Base-by-base conservation (phyloP, 2,888 invertebrate species). In the Andrena marginata region DNA sequence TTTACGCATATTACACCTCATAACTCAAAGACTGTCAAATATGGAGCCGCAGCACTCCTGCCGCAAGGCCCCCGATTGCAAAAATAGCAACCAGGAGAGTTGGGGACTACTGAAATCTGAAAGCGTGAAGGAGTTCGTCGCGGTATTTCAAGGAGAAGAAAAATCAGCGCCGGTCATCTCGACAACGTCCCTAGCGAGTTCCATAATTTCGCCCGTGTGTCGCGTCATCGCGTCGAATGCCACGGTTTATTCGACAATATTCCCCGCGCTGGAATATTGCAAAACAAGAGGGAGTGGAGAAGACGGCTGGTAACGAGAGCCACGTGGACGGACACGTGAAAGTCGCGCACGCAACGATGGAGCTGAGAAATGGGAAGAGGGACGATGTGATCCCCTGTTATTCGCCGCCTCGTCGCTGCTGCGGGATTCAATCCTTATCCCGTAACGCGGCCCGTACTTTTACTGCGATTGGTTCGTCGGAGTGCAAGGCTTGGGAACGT, bases 251-350 rank as follows among this genome's bases (percentile, higher is more conserved):
- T 3, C 56, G 31, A 20, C 13, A 48, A 33, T 59, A 68, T 60
- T 33, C 59, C 23, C 33, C 1, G 13, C 26, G 1, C 10, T 16
- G 23, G 23, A 60, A 74, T 59, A 59, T 67, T 74, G 35, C 63
- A 70, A 70, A 76, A 73, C 48, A 64, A 54, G 49, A 64, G 63
- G 62, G 49, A n/a, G 7, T 23, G 16, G n/a, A 48, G 48, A 64
- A 26, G 23, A 56, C 48, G 16, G 7, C 59, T 20, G 4, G 56
- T 23, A 48, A 65, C 10, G 63, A 29, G 49, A 49, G 67, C 82
- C 42, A 85, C 85, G 82, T 70, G 82, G 76, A 73, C 42, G 8
- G 60, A 67, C 85, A 83, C 83, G 85, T 85, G 85, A 85, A 85
- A 75, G 31, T 65, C 62, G 63, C 65, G 64, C 72, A 20, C 31